Evolutionary conservation across 1,140 invertebrate species (phyloP), one percentile per base, ranked within the genome.

Genomic region (Anoplolepis gracilipes): DNA sequence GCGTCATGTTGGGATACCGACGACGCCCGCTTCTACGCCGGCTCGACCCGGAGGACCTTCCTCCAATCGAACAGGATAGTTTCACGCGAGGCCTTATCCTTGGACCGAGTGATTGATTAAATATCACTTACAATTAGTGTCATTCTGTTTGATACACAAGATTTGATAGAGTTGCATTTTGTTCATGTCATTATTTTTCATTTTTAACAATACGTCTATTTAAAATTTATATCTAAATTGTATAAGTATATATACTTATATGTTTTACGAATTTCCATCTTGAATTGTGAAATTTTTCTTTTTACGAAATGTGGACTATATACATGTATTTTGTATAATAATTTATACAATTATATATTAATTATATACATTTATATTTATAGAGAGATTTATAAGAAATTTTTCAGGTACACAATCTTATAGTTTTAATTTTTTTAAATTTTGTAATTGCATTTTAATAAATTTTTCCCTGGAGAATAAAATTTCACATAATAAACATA

Each of bases 1-100:
- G 49, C 85, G 85, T 69, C 77, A 75, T 22, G 10, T 46, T 42
- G 25, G 36, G 25, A 39, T 69, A 70, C 62, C 55, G 81, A n/a
- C 39, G 62, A 30, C 10, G 28, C 36, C 64, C 70, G 81, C 75
- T 85, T 90, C 89, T 92, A 90, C 93, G 91, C 88, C 84, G 88
- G 89, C 89, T 65, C 89, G 84, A 89, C 85, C 81, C 8, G 57
- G 55, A 75, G 91, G 86, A 92, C 89, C 55, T 73, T 65, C 55
- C 39, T 13, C 39, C 64, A 53, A 30, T 19, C 25, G 57, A 46
- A 84, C 25, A 36, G 64, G 33, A 22, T 22, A 16, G 25, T 72
- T 59, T 59, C 46, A 28, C 30, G 22, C 10, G 36, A 72, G 19
- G 42, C n/a, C n/a, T 25, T 70, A 72, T 59, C 65, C 65, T 81